These are phyloP conservation scores for Bradysia coprophila DNA, from an alignment of 1,140 invertebrate species.

Conservation along the genomic window DNA sequence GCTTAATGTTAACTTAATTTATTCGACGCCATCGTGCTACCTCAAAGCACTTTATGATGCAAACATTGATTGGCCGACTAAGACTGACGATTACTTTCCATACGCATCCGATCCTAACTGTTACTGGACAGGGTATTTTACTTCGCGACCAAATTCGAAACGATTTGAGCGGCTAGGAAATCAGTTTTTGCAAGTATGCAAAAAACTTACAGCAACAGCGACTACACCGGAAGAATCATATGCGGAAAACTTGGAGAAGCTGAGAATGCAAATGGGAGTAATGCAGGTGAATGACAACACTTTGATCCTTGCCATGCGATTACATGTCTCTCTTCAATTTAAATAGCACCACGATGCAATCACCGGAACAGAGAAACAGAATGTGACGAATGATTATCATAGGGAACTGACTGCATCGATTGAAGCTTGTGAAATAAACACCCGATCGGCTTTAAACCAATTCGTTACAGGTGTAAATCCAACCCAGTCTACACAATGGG, in stretches of 20 bases:
- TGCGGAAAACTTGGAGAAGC: conserved; percentile 16
- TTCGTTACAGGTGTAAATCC: background rate
- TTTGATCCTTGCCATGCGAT: too few relatives aligned
- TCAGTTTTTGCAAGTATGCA: conserved; percentile 54
- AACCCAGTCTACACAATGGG: background rate
- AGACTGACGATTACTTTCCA: conserved; percentile 79
- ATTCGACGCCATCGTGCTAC: conserved; percentile 92
- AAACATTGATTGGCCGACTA: conserved; percentile 41
- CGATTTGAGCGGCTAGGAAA: conserved; percentile 59
- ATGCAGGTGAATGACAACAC: too few relatives aligned
- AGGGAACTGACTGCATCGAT: conserved; percentile 31
- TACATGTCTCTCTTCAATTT: too few relatives aligned
- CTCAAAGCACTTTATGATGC: conserved; percentile 59
- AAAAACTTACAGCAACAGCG: too few relatives aligned
- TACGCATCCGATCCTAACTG: conserved; percentile 67
- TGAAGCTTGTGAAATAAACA: conserved; percentile 9
- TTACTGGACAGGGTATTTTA: conserved; percentile 93
- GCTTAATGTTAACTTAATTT: conserved; percentile 58
- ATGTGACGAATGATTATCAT: conserved; percentile 76
- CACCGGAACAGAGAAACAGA: conserved; percentile 82
- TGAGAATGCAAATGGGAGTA: conserved; percentile 52
- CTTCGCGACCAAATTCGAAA: conserved; percentile 71
- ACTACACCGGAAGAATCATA: too few relatives aligned
- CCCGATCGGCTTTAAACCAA: conserved; percentile 4
- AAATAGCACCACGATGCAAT: conserved; percentile 86